These are phyloP conservation scores for Drosophila bocki DNA, from an alignment of 1,140 invertebrate species.

Conservation along the genomic window DNA sequence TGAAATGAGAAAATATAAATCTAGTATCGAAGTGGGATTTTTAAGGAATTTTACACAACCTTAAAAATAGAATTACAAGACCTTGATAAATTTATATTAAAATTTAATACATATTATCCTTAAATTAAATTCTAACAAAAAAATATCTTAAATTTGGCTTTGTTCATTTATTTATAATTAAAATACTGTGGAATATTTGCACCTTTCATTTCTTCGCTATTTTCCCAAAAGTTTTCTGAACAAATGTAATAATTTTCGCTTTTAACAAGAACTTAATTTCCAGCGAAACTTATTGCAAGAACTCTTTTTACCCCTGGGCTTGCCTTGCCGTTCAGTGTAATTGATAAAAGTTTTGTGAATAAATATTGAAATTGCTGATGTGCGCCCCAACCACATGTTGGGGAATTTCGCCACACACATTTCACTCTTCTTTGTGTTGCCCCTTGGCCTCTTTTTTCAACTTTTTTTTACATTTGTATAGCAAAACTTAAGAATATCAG, in stretches of 20 bases:
- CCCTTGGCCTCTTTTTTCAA: constrained; percentile 10
- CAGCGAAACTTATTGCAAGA: constrained; percentile 8
- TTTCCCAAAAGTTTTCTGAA: background rate
- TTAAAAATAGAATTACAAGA: background rate
- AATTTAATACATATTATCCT: too few relatives aligned
- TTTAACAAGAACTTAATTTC: constrained; percentile 6
- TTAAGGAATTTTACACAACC: background rate
- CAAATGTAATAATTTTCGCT: background rate
- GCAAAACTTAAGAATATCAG: constrained; percentile 6
- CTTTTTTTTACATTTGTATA: background rate
- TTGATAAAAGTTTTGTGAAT: constrained; percentile 48
- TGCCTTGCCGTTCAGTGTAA: constrained; percentile 50
- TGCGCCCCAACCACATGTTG: constrained; percentile 56
- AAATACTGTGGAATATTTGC: background rate
- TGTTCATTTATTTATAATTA: background rate
- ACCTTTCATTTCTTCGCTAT: background rate
- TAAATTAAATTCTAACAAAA: too few relatives aligned
- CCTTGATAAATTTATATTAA: too few relatives aligned
- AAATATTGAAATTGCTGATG: constrained; percentile 62
- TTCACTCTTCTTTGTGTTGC: constrained; percentile 30
- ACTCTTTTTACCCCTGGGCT: background rate
- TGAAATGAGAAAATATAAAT: background rate
- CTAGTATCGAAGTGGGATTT: constrained; percentile 3
- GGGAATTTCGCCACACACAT: constrained; percentile 55
- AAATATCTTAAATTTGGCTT: too few relatives aligned